phyloP scores from a whole-genome alignment of 2,113 vertebrate species.

The Fulica atra region DNA sequence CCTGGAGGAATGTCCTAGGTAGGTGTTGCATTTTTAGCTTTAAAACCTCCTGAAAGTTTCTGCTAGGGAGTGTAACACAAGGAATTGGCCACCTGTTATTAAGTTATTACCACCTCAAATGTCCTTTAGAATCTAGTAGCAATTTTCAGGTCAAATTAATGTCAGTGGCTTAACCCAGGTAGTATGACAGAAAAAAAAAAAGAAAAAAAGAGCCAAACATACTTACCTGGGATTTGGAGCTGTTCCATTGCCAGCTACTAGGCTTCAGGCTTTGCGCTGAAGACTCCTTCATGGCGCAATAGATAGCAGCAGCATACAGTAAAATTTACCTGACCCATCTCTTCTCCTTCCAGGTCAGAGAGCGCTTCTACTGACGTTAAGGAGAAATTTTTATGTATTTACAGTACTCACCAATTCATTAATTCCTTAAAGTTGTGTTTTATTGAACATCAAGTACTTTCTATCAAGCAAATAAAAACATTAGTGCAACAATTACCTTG shows the following conservation, averaged over 20 bases:
- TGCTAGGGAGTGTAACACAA: background rate
- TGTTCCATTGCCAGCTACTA: background rate
- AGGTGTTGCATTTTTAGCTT: background rate
- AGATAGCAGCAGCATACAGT: background rate
- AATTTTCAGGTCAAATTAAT: background rate
- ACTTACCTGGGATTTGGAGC: background rate
- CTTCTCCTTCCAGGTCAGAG: background rate
- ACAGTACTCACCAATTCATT: background rate
- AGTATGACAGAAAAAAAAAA: background rate
- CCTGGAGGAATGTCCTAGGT: fast-evolving
- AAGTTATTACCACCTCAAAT: background rate
- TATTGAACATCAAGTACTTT: background rate
- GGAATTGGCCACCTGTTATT: background rate
- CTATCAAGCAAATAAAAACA: background rate
- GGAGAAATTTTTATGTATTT: background rate
- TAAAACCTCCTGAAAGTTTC: background rate
- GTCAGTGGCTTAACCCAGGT: background rate
- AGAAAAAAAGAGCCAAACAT: background rate
- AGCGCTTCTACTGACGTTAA: background rate
- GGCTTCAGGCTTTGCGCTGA: background rate
- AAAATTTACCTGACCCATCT: background rate
- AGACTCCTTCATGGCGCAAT: background rate
- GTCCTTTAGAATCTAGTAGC: background rate
- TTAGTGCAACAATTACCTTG: constrained; percentile 2
- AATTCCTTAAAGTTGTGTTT: constrained; percentile 8